Base-by-base conservation (phyloP, 1,140 invertebrate species). In the Harlomillsia oculata region DNA sequence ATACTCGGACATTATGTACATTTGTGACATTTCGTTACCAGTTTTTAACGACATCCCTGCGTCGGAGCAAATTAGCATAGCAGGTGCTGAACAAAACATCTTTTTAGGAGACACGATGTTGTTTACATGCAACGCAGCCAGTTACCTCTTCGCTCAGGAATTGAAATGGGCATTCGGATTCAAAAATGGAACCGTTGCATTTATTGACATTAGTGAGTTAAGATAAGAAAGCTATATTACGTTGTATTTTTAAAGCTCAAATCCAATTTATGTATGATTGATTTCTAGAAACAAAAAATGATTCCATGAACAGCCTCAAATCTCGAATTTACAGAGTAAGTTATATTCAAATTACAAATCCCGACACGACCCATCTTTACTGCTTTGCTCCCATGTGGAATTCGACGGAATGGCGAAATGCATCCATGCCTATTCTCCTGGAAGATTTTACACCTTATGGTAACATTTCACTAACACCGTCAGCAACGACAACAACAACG, bases 381-480 rank as follows among this genome's bases (percentile, higher is more conserved):
- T 53, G 50, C 36, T 53, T 53, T 28, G 50, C 50, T 3, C 36
- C 50, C 4, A 4, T 53, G 6, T 53, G 36, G 50, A 53, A 53
- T 40, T 28, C 50, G 8, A 37, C 26, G 16, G 37, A 39, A 29
- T 53, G 50, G 50, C 39, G 26, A 40, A 53, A 53, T 26, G 25
- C 18, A 28, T 53, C 50, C n/a, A 4, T 53, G 37, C 3, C 25
- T 4, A 6, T 46, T 1, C 44, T 18, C 8, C 5, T 46, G n/a
- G 26, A 46, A 14, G 20, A n/a, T n/a, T n/a, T n/a, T n/a, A n/a
- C n/a, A n/a, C n/a, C n/a, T n/a, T n/a, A n/a, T n/a, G n/a, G n/a
- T n/a, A 29, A 28, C n/a, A 11, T 16, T 29, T 29, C 39, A 30
- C 28, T 4, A 8, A 34, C 32, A 34, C 32, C 8, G 32, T 26